A percentile compares a stretch with the other conserved stretches of the same genome.
Evolutionary conservation across 2,113 vertebrate genomes (phyloP).

Genomic region (Pygoscelis adeliae): DNA sequence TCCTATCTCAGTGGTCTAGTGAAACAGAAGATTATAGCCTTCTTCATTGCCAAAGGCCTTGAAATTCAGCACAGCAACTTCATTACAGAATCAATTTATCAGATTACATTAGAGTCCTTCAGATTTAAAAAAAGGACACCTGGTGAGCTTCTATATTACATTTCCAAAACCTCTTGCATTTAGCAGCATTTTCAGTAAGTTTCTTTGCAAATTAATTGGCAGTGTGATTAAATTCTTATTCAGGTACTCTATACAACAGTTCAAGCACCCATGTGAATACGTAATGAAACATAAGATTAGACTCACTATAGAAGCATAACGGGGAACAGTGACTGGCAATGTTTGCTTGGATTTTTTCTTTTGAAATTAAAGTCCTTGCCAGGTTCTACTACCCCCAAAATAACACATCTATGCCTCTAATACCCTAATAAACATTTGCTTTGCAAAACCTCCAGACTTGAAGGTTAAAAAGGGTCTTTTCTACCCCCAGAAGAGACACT

Average conservation of each 20-base stretch:
- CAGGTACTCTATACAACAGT: neutral
- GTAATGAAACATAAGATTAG: neutral
- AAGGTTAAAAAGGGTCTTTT: neutral
- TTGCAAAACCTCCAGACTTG: neutral
- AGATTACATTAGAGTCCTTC: neutral
- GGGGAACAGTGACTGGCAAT: neutral
- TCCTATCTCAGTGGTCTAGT: neutral
- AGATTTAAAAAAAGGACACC: neutral
- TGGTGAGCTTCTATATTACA: neutral
- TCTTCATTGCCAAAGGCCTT: neutral
- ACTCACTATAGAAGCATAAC: neutral
- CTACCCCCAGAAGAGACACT: neutral
- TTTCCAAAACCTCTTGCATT: neutral
- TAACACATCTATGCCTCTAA: neutral
- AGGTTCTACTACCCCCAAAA: neutral
- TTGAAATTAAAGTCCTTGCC: neutral
- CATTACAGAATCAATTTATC: neutral
- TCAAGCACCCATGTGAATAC: neutral
- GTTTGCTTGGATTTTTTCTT: neutral
- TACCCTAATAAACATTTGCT: neutral
- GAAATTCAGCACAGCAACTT: constrained; percentile 21
- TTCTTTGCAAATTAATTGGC: constrained; percentile 23
- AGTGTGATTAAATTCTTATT: neutral
- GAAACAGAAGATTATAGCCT: neutral
- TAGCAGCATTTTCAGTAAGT: neutral